phyloP scores from a whole-genome alignment of 2,888 invertebrate genomes.

The Sycophila texana region DNA sequence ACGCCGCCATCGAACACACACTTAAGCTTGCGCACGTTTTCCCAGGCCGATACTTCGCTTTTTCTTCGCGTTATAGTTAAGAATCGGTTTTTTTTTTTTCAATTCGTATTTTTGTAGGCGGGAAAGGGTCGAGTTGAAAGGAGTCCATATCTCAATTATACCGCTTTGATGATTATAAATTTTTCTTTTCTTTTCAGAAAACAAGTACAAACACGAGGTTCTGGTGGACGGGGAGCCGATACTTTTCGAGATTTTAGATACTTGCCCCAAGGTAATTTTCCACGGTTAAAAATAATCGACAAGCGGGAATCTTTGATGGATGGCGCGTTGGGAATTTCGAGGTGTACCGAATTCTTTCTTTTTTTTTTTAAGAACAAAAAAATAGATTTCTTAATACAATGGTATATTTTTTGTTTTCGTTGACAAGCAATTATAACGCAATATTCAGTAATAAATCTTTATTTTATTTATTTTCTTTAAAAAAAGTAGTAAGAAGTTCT shows the following conservation, averaged over 20 bases:
- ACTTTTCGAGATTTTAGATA: constrained; percentile 93
- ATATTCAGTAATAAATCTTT: no score
- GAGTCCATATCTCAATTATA: not conserved
- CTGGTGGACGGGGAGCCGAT: constrained; percentile 92
- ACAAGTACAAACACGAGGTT: constrained; percentile 92
- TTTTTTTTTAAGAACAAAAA: no score
- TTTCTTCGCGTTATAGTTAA: not conserved
- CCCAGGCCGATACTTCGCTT: not conserved
- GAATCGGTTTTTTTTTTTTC: not conserved
- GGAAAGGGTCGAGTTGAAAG: not conserved
- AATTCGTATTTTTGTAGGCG: not conserved
- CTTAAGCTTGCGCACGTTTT: not conserved
- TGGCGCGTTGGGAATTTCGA: no score
- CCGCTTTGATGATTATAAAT: not conserved
- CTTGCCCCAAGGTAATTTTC: constrained; percentile 85
- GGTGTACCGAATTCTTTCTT: no score
- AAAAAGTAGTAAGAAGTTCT: no score
- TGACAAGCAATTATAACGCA: no score
- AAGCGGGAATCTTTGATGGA: not conserved
- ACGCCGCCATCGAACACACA: constrained; percentile 54
- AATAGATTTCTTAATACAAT: no score
- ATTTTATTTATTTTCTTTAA: no score
- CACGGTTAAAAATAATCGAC: not conserved
- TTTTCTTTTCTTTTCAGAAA: constrained; percentile 80
- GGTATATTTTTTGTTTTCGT: no score